phyloP scores from a whole-genome alignment of 2,113 vertebrate genomes.

The Epinephelus fuscoguttatus region DNA sequence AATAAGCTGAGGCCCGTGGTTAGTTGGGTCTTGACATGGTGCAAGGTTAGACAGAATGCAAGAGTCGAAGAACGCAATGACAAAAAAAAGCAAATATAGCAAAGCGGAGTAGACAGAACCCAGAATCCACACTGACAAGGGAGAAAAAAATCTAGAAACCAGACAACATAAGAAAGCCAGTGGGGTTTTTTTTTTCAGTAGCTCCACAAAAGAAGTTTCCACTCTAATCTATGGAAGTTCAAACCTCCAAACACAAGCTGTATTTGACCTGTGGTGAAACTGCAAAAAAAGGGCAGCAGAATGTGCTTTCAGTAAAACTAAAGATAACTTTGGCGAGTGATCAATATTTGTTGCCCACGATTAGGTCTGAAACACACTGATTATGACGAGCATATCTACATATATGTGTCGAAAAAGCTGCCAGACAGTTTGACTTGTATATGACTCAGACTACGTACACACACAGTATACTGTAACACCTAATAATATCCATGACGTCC shows the following conservation, averaged over 20 bases:
- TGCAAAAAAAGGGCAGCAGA: not conserved
- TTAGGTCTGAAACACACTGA: not conserved
- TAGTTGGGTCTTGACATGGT: constrained; percentile 9
- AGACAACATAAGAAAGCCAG: constrained; percentile 7
- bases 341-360: constrained; percentile 1
- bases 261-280: not conserved
- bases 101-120: not conserved
- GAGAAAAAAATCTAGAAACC: not conserved
- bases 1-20: constrained; percentile 23
- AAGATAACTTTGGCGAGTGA: not conserved
- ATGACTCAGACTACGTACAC: not conserved
- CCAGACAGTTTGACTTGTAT: not conserved
- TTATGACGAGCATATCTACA: not conserved
- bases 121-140: constrained; percentile 28
- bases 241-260: constrained; percentile 14
- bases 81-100: constrained; percentile 14
- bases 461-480: not conserved
- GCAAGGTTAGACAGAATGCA: constrained; percentile 16
- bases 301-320: not conserved
- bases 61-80: not conserved
- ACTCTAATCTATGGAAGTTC: not conserved
- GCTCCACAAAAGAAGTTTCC: constrained; percentile 3
- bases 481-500: constrained; percentile 8
- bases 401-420: not conserved
- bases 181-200: not conserved